Conservation (phyloP, 2,113 vertebrate species). For the Hyaena hyaena region DNA sequence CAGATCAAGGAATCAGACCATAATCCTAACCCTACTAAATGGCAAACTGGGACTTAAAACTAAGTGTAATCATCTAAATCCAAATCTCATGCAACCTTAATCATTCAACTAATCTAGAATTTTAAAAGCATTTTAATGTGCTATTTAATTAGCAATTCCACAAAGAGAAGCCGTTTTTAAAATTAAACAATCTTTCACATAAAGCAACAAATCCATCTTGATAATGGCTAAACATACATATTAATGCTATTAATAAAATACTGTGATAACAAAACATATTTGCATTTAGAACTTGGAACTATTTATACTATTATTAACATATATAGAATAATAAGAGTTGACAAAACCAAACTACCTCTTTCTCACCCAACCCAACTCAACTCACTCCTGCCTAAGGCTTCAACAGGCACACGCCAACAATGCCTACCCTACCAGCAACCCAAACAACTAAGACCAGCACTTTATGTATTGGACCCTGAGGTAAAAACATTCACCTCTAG, state of each 20-base stretch:
- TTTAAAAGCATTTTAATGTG: not conserved
- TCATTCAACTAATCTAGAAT: conserved; percentile 28
- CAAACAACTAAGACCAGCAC: not conserved
- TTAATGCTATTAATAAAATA: conserved; percentile 8
- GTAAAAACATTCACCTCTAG: not conserved
- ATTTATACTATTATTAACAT: not conserved
- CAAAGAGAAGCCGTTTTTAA: not conserved
- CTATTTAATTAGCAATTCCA: conserved; percentile 1
- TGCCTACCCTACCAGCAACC: not conserved
- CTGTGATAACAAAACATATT: not conserved
- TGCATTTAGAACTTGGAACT: conserved; percentile 16
- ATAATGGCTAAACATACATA: not conserved
- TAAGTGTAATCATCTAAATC: conserved; percentile 18
- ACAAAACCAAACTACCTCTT: not conserved
- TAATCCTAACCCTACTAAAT: not conserved
- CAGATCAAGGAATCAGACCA: not conserved
- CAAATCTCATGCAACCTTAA: conserved; percentile 24
- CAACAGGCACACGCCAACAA: not conserved
- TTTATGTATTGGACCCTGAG: not conserved
- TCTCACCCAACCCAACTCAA: not conserved
- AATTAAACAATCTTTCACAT: not conserved
- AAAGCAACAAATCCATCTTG: not conserved
- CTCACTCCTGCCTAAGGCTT: not conserved
- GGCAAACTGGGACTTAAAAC: not conserved
- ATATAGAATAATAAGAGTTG: not conserved